Conservation (phyloP, 1,140 invertebrate species). For the Arion vulgaris region DNA sequence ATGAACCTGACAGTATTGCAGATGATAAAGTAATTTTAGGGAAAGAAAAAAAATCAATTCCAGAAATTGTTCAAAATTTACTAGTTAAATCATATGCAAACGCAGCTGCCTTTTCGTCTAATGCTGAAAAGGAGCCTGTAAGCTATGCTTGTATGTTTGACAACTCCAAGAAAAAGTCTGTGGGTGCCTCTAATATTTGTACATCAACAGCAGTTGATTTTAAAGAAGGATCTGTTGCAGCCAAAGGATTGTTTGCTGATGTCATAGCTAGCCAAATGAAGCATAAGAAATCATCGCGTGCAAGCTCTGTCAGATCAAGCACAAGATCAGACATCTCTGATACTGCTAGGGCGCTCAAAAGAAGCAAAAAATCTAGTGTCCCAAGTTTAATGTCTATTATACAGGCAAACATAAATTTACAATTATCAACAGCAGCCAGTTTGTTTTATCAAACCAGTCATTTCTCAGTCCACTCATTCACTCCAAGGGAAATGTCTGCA, state of each 20-base stretch:
- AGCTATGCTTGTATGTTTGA: neutral
- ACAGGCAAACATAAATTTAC: neutral
- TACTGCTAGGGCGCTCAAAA: neutral
- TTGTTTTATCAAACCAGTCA: neutral
- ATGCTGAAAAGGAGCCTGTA: neutral
- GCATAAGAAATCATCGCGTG: neutral
- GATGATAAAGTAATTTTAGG: neutral
- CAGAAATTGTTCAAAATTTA: neutral
- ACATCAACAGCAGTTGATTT: neutral
- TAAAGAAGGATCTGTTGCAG: neutral
- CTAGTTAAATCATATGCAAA: slow-evolving; percentile 5
- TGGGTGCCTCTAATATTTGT: neutral
- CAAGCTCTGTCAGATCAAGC: neutral
- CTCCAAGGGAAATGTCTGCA: neutral
- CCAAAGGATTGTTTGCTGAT: neutral
- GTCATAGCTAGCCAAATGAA: slow-evolving; percentile 3
- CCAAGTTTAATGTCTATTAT: neutral
- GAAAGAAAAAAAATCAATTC: neutral
- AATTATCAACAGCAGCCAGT: neutral
- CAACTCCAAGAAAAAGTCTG: neutral
- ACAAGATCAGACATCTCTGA: neutral
- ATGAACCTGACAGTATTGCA: neutral
- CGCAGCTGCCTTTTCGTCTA: neutral
- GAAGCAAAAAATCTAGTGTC: neutral
- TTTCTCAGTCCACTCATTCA: neutral